phyloP scores from a whole-genome alignment of 35 echinoderm and acorn worm species.

The Apostichopus parvimensis region DNA sequence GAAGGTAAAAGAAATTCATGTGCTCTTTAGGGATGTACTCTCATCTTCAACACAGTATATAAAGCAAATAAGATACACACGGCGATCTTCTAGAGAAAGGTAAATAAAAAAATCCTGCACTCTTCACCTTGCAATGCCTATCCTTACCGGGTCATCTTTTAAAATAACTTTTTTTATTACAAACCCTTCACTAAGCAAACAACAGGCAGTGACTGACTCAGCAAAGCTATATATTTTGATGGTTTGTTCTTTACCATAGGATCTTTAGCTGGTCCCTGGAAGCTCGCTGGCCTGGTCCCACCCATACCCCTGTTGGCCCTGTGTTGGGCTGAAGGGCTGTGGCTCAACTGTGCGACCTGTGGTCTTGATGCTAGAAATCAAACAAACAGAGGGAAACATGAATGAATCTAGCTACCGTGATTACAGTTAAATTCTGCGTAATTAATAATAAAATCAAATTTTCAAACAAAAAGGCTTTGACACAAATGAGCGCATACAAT shows the following conservation, averaged over 20 bases:
- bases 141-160: too few relatives aligned
- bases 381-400: neutral
- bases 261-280: constrained; percentile 82
- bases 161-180: neutral
- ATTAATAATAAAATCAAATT: neutral
- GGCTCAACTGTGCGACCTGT: constrained; percentile 63
- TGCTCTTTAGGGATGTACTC: too few relatives aligned
- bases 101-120: too few relatives aligned
- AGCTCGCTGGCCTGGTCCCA: constrained; percentile 67
- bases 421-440: neutral
- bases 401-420: neutral
- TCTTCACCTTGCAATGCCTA: too few relatives aligned
- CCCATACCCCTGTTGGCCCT: constrained; percentile 7
- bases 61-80: too few relatives aligned
- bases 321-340: constrained; percentile 30
- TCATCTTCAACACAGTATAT: too few relatives aligned
- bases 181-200: neutral
- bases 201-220: too few relatives aligned
- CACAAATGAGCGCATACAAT: too few relatives aligned
- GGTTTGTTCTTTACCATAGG: constrained; percentile 53
- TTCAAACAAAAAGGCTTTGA: neutral
- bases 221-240: too few relatives aligned
- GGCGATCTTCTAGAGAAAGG: too few relatives aligned
- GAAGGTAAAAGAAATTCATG: too few relatives aligned
- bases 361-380: constrained; percentile 48